phyloP scores from a whole-genome alignment of 2,113 vertebrate genomes.

The Pangasianodon hypophthalmus region DNA sequence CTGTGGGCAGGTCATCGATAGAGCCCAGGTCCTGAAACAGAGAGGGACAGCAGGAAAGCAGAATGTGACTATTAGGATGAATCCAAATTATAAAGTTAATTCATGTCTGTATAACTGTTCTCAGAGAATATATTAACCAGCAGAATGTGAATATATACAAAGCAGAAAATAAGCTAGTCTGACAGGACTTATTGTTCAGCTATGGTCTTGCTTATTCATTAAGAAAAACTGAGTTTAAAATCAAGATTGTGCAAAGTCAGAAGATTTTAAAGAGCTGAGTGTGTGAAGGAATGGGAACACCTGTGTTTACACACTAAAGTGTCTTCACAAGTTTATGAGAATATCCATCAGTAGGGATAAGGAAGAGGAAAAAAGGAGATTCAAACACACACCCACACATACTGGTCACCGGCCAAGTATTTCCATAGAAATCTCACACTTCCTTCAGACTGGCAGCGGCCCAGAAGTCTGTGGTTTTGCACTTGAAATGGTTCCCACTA shows the following conservation, averaged over 20 bases:
- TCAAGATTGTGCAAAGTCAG: background rate
- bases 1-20: slow-evolving; percentile 96
- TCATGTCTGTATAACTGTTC: background rate
- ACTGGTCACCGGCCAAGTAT: slow-evolving; percentile 89
- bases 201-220: no score
- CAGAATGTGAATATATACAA: background rate
- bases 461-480: slow-evolving; percentile 88
- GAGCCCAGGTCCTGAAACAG: slow-evolving; percentile 91
- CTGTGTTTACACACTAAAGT: background rate
- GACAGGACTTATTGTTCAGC: background rate
- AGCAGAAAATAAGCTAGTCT: background rate
- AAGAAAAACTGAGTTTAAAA: background rate
- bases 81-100: background rate
- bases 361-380: slow-evolving; percentile 33
- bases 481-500: slow-evolving; percentile 91
- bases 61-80: background rate
- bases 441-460: slow-evolving; percentile 84
- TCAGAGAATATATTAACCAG: background rate
- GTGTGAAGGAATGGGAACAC: background rate
- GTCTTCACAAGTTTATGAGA: slow-evolving; percentile 72
- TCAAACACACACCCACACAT: slow-evolving; percentile 55
- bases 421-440: slow-evolving; percentile 93
- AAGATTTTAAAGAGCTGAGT: background rate
- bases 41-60: background rate
- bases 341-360: slow-evolving; percentile 89